A percentile compares a stretch with the other conserved stretches of the same genome.
phyloP scores from a whole-genome alignment of 2,113 vertebrate species.

The Numenius arquata region DNA sequence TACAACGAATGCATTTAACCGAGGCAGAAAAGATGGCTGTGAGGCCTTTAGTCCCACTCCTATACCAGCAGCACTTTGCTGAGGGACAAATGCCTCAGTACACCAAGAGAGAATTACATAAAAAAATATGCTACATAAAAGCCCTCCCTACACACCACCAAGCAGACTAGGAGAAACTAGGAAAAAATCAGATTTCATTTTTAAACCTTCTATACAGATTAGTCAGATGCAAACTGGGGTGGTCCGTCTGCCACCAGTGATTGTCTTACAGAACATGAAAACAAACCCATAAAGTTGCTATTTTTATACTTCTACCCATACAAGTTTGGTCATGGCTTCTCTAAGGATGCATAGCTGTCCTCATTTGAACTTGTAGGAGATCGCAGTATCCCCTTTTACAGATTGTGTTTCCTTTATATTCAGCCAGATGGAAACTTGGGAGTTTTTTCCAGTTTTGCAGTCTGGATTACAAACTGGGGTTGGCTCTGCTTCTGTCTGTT shows the following conservation, averaged over 20 bases:
- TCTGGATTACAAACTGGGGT: not conserved
- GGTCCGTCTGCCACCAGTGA: not conserved
- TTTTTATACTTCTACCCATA: not conserved
- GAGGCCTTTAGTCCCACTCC: not conserved
- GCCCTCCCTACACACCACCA: not conserved
- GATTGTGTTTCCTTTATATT: not conserved
- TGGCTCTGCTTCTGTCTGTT: not conserved
- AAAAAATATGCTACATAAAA: not conserved
- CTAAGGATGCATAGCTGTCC: not conserved
- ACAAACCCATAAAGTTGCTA: not conserved
- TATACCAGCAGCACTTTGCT: not conserved
- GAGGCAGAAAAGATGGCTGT: not conserved
- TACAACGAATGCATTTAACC: not conserved
- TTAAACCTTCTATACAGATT: not conserved
- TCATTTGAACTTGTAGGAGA: not conserved
- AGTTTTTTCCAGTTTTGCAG: not conserved
- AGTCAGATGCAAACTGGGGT: not conserved
- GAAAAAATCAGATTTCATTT: not conserved
- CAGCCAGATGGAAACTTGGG: not conserved
- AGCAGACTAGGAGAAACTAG: not conserved
- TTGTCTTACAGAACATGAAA: not conserved
- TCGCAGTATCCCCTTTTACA: not conserved
- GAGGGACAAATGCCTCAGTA: not conserved
- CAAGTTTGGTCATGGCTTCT: not conserved
- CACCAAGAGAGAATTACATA: not conserved